phyloP scores from a whole-genome alignment of 2,113 vertebrate species.

The Laticauda colubrina region DNA sequence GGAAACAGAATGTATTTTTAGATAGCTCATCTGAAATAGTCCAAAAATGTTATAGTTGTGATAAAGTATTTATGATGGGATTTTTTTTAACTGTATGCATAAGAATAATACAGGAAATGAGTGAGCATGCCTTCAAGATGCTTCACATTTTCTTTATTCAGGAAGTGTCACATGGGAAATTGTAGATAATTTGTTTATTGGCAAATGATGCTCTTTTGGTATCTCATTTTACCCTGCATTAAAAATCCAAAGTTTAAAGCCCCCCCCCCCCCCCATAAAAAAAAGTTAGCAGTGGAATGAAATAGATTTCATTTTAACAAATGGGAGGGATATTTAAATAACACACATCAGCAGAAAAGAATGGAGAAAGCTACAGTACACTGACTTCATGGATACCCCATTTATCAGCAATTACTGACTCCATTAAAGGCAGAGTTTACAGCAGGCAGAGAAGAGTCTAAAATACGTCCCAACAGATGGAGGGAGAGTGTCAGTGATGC shows the following conservation, averaged over 20 bases:
- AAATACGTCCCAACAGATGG: conserved; percentile 87
- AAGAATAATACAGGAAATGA: conserved; percentile 45
- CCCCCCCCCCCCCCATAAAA: conserved; percentile 34
- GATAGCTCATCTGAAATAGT: conserved; percentile 35
- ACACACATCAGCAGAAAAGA: conserved; percentile 79
- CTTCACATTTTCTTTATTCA: conserved; percentile 47
- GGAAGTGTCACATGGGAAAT: conserved; percentile 52
- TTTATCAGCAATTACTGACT: conserved; percentile 89
- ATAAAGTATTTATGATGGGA: conserved; percentile 45
- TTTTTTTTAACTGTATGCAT: conserved; percentile 39
- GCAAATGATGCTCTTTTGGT: conserved; percentile 46
- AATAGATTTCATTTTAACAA: conserved; percentile 69
- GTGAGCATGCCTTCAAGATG: conserved; percentile 18
- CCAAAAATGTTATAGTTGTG: conserved; percentile 13
- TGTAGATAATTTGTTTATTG: conserved; percentile 67
- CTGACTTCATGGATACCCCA: conserved; percentile 82
- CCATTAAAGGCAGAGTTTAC: conserved; percentile 88
- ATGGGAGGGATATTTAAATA: conserved; percentile 71
- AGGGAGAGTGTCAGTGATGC: conserved; percentile 87
- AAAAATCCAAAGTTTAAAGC: conserved; percentile 48
- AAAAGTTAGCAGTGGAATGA: conserved; percentile 54
- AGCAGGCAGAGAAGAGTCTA: conserved; percentile 77
- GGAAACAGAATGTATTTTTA: background rate
- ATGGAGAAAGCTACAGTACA: conserved; percentile 81
- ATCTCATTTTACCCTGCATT: conserved; percentile 53